Evolutionary conservation across 2,888 invertebrate genomes (phyloP).

Genomic region (Meiosimyza decipiens): DNA sequence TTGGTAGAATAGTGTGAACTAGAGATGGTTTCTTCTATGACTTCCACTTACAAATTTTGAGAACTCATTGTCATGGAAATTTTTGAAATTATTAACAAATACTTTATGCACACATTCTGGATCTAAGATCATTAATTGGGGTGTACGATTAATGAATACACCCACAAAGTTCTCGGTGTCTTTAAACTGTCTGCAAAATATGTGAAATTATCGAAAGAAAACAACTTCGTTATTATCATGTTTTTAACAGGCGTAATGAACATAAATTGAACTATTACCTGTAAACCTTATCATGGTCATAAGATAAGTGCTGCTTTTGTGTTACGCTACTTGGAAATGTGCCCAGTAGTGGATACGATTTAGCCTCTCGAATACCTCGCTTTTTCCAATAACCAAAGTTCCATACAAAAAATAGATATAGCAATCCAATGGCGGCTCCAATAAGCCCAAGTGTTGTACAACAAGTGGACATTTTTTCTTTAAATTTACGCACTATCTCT

Average conservation of each 20-base stretch:
- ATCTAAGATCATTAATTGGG: slow-evolving; percentile 62
- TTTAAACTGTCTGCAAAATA: slow-evolving; percentile 47
- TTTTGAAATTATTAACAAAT: slow-evolving; percentile 64
- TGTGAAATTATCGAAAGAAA: too few species aligned
- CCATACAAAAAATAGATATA: slow-evolving; percentile 40
- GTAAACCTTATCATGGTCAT: slow-evolving; percentile 44
- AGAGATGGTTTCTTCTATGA: too few species aligned
- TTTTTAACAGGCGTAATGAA: background rate
- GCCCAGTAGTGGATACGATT: slow-evolving; percentile 38
- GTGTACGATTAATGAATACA: slow-evolving; percentile 58
- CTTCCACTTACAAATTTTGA: slow-evolving; percentile 49
- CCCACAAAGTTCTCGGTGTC: slow-evolving; percentile 62
- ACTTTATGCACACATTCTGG: slow-evolving; percentile 61
- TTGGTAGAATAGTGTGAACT: too few species aligned
- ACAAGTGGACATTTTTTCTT: too few species aligned
- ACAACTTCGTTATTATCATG: too few species aligned
- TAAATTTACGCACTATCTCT: too few species aligned
- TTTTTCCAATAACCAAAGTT: slow-evolving; percentile 41
- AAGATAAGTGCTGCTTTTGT: slow-evolving; percentile 41
- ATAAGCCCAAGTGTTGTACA: slow-evolving; percentile 11
- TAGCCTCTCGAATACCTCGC: slow-evolving; percentile 37
- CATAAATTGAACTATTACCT: slow-evolving; percentile 23
- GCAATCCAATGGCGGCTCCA: slow-evolving; percentile 16
- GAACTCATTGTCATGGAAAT: slow-evolving; percentile 62
- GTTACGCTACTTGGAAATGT: slow-evolving; percentile 40